Evolutionary conservation across 2,797 vertebrate species (phyloP).

Genomic region (Pangasius sanitwongsei): DNA sequence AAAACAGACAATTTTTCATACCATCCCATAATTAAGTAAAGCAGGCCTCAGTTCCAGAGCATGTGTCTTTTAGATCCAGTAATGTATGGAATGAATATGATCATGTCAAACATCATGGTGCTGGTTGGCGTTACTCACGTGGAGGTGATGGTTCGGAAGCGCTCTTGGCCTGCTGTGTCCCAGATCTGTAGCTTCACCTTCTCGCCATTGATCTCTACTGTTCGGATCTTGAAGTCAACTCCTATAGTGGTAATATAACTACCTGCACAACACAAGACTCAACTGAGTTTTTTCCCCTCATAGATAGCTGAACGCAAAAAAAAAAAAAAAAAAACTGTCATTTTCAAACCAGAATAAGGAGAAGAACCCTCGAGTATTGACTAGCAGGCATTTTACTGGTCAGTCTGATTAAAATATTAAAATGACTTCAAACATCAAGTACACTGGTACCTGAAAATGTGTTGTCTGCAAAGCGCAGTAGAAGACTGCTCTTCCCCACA

Average conservation of each 20-base stretch:
- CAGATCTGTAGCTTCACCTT: slow-evolving; percentile 99
- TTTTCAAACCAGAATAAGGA: not conserved
- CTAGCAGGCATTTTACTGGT: not conserved
- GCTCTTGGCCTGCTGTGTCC: slow-evolving; percentile 97
- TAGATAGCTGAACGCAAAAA: too few species aligned
- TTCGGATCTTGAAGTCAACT: slow-evolving; percentile 98
- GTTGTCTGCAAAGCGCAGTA: slow-evolving; percentile 98
- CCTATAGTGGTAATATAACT: slow-evolving; percentile 99
- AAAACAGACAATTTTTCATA: not conserved
- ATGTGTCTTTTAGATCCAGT: not conserved
- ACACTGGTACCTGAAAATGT: slow-evolving; percentile 92
- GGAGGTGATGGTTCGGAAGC: slow-evolving; percentile 98
- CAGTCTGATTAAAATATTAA: not conserved
- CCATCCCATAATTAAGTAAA: not conserved
- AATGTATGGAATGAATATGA: not conserved
- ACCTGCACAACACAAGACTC: slow-evolving; percentile 72
- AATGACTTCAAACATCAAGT: not conserved
- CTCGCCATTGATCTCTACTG: slow-evolving; percentile 97
- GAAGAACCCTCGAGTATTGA: not conserved
- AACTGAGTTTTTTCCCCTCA: not conserved
- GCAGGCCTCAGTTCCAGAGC: not conserved
- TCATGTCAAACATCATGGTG: not conserved
- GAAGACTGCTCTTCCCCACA: slow-evolving; percentile 98
- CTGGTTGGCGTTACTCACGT: slow-evolving; percentile 83
- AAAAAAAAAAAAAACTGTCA: not conserved